phyloP scores from a whole-genome alignment of 1,140 invertebrate species.

The Danaus melanippus region DNA sequence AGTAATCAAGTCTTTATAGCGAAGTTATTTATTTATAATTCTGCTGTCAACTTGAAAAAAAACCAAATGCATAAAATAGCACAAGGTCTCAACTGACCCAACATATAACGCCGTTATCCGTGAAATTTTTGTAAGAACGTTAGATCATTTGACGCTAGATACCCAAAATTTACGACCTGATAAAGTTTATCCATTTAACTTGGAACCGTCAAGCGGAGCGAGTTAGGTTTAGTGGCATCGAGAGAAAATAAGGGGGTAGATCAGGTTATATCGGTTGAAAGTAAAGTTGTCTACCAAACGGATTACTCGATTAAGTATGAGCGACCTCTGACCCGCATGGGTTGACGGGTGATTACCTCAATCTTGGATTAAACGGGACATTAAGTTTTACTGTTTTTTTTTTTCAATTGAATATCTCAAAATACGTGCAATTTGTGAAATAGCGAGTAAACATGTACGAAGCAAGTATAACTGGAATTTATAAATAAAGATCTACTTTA shows the following conservation, averaged over 20 bases:
- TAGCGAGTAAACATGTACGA: too few relatives aligned
- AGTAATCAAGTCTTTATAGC: too few relatives aligned
- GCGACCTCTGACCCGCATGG: constrained; percentile 51
- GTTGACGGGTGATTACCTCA: constrained; percentile 50
- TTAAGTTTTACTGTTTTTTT: constrained; percentile 7
- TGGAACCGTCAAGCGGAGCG: constrained; percentile 35
- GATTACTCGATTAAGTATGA: constrained; percentile 64
- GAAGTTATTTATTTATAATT: too few relatives aligned
- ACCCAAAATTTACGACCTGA: constrained; percentile 64
- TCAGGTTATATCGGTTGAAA: constrained; percentile 35
- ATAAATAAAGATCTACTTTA: too few relatives aligned
- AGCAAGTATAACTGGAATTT: too few relatives aligned
- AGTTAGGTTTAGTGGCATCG: constrained; percentile 7
- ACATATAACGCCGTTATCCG: constrained; percentile 25
- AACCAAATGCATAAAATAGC: constrained; percentile 9
- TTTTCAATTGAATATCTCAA: constrained; percentile 3
- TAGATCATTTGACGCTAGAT: constrained; percentile 51
- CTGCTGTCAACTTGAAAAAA: too few relatives aligned
- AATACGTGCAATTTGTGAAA: too few relatives aligned
- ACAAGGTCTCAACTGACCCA: constrained; percentile 17
- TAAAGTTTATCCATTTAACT: constrained; percentile 46
- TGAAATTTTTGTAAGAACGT: constrained; percentile 37
- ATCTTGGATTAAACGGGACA: constrained; percentile 18
- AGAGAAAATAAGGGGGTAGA: constrained; percentile 15
- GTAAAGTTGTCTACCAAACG: constrained; percentile 61